Evolutionary conservation across 2,797 vertebrate genomes (phyloP).

Genomic region (Labroides dimidiatus): DNA sequence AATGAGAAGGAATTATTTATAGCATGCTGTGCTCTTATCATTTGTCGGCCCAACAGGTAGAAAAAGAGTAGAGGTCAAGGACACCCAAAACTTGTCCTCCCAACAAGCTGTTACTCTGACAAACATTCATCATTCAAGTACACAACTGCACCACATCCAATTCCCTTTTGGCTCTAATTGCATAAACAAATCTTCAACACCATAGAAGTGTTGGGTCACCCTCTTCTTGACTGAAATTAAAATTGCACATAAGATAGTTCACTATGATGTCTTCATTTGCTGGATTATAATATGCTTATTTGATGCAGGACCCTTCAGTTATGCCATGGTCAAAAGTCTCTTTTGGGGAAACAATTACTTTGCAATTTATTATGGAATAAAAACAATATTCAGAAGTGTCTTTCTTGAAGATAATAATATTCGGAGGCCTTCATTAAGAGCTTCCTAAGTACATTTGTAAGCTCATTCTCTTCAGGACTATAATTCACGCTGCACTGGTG

Average conservation of each 20-base stretch:
- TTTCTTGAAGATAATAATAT: slow-evolving; percentile 65
- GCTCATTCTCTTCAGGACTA: slow-evolving; percentile 61
- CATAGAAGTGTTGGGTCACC: slow-evolving; percentile 21
- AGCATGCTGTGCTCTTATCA: slow-evolving; percentile 79
- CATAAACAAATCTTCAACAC: slow-evolving; percentile 60
- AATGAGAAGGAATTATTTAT: slow-evolving; percentile 85
- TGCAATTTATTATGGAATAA: slow-evolving; percentile 49
- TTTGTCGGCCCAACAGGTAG: slow-evolving; percentile 77
- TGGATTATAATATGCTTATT: slow-evolving; percentile 40
- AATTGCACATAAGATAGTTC: slow-evolving; percentile 37
- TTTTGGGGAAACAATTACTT: slow-evolving; percentile 48
- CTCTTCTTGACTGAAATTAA: slow-evolving; percentile 50
- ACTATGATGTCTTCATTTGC: slow-evolving; percentile 28
- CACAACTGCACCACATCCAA: slow-evolving; percentile 53
- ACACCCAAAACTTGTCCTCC: slow-evolving; percentile 73
- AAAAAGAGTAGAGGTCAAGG: slow-evolving; percentile 78
- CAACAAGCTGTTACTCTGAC: slow-evolving; percentile 77
- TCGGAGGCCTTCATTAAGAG: slow-evolving; percentile 61
- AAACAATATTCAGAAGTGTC: slow-evolving; percentile 44
- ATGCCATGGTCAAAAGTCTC: slow-evolving; percentile 42
- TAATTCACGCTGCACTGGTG: slow-evolving; percentile 66
- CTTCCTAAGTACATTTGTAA: slow-evolving; percentile 61
- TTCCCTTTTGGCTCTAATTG: slow-evolving; percentile 60
- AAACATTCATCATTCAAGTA: slow-evolving; percentile 77
- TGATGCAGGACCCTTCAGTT: slow-evolving; percentile 43